A percentile compares a stretch with the other conserved stretches of the same genome.
These are phyloP conservation scores for Emesis furor DNA, from an alignment of 2,888 invertebrate genomes.

Conservation along the genomic window DNA sequence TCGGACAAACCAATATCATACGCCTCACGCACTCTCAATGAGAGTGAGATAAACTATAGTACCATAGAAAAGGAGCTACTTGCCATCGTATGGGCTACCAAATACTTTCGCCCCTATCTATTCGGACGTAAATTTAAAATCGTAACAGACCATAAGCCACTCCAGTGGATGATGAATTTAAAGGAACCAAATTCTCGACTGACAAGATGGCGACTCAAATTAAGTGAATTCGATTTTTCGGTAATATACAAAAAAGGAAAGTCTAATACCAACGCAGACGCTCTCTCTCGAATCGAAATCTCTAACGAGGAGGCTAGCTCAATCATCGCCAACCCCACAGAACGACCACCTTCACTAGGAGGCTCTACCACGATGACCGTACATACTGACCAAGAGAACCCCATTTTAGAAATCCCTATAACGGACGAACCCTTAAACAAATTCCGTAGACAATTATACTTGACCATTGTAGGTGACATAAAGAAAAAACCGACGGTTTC, in stretches of 20 bases:
- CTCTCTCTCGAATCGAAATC: background rate
- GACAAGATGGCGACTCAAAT: too few species aligned
- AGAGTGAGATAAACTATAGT: conserved; percentile 40
- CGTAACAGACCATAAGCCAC: too few species aligned
- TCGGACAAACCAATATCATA: conserved; percentile 23
- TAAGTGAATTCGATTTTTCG: too few species aligned
- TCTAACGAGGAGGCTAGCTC: background rate
- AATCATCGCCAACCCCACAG: background rate
- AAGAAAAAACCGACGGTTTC: background rate
- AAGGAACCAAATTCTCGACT: too few species aligned
- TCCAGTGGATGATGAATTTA: too few species aligned
- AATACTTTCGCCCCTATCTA: too few species aligned
- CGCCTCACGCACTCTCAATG: too few species aligned
- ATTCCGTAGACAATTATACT: background rate
- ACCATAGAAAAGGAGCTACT: conserved; percentile 71
- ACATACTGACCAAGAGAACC: background rate
- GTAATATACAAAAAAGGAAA: too few species aligned
- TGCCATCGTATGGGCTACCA: too few species aligned
- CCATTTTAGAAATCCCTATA: background rate
- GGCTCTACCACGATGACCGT: too few species aligned
- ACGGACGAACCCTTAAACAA: background rate
- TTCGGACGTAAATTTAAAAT: too few species aligned
- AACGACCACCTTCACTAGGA: too few species aligned
- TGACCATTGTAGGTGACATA: background rate
- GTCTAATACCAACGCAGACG: background rate